phyloP scores from a whole-genome alignment of 1,140 invertebrate genomes.

The Zaprionus capensis region DNA sequence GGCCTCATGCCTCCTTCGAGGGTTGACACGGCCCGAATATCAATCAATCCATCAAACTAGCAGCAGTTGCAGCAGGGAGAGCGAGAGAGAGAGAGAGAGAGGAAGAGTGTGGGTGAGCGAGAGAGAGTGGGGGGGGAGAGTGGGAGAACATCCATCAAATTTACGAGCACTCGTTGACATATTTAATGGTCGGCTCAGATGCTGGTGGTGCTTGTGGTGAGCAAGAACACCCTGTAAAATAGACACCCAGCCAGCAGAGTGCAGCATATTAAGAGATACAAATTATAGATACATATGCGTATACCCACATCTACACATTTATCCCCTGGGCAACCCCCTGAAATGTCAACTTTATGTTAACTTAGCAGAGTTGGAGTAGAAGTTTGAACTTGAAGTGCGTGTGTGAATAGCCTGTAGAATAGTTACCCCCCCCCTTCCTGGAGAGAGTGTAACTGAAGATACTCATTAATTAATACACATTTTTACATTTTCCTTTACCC shows the following conservation, averaged over 20 bases:
- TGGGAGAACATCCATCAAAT: constrained; percentile 33
- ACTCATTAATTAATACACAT: too few relatives aligned
- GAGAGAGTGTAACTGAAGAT: too few relatives aligned
- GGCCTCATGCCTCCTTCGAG: constrained; percentile 22
- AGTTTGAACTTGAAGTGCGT: too few relatives aligned
- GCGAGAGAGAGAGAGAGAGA: background rate
- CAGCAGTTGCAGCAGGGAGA: background rate
- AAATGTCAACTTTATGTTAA: too few relatives aligned
- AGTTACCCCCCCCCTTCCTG: too few relatives aligned
- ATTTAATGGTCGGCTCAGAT: constrained; percentile 33
- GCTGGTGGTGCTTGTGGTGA: constrained; percentile 7
- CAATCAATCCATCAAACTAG: constrained; percentile 60
- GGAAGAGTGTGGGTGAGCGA: too few relatives aligned
- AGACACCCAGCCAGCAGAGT: background rate
- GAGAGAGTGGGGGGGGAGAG: background rate
- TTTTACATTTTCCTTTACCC: too few relatives aligned
- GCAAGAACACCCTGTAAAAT: background rate
- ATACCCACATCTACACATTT: background rate
- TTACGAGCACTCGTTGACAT: constrained; percentile 50
- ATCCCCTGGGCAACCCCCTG: background rate
- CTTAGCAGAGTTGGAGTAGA: too few relatives aligned
- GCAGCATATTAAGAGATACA: background rate
- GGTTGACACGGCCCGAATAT: constrained; percentile 21
- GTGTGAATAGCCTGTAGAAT: too few relatives aligned
- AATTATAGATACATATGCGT: background rate